Conservation (phyloP, 2,888 invertebrate genomes). For the Drosophila paracracens region DNA sequence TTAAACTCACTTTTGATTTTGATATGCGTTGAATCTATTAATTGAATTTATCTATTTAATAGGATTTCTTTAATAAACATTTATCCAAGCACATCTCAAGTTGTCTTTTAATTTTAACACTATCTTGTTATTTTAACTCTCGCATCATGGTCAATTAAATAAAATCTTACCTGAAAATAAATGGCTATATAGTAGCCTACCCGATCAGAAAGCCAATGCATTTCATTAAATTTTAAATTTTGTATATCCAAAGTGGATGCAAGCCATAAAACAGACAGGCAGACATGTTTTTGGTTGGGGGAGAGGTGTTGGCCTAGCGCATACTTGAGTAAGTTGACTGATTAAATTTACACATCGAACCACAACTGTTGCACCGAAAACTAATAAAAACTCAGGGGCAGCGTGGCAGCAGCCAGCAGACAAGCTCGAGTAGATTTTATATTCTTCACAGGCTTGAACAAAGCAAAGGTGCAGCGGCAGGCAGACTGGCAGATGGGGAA, state of each 20-base stretch:
- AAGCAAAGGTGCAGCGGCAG: constrained; percentile 36
- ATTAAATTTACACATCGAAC: constrained; percentile 75
- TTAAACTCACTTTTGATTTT: neutral
- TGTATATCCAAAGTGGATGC: constrained; percentile 34
- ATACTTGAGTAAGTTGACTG: constrained; percentile 63
- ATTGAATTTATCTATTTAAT: neutral
- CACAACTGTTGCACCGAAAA: constrained; percentile 73
- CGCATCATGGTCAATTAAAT: neutral
- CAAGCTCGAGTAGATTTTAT: constrained; percentile 44
- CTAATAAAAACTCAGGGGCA: constrained; percentile 41
- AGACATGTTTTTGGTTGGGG: no score
- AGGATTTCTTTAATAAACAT: neutral
- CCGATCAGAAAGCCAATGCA: constrained; percentile 42
- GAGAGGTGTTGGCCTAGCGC: constrained; percentile 12
- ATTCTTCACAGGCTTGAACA: constrained; percentile 42
- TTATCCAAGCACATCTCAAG: neutral
- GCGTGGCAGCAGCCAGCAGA: constrained; percentile 23
- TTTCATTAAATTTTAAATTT: constrained; percentile 57
- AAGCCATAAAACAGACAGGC: constrained; percentile 28
- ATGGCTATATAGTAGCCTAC: neutral
- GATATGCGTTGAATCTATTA: neutral
- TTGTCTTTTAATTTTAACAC: neutral
- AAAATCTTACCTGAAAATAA: constrained; percentile 5
- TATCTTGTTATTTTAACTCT: neutral
- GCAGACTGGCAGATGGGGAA: neutral